phyloP scores from a whole-genome alignment of 2,888 invertebrate genomes.

The Microchrysa polita region DNA sequence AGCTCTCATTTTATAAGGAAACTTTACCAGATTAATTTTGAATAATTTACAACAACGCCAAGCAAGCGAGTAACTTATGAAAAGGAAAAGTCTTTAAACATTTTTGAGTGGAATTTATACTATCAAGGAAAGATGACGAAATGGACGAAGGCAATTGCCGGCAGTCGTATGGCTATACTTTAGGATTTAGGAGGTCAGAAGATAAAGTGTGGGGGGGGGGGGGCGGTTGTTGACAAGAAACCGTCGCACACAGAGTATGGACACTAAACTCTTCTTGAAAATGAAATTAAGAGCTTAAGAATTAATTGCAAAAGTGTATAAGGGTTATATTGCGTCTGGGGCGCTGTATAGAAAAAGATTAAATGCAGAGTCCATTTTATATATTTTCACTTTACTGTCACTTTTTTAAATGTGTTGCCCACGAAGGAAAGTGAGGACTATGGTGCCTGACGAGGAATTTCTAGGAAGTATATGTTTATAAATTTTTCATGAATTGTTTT shows the following conservation, averaged over 20 bases:
- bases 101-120: neutral
- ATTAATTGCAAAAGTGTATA: slow-evolving; percentile 16
- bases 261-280: neutral
- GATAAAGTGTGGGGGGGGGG: too few relatives aligned
- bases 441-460: too few relatives aligned
- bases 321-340: neutral
- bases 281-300: neutral
- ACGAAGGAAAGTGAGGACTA: too few relatives aligned
- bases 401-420: too few relatives aligned
- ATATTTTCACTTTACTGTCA: too few relatives aligned
- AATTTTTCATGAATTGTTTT: too few relatives aligned
- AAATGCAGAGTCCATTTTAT: too few relatives aligned
- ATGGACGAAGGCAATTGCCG: neutral
- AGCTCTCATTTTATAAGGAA: slow-evolving; percentile 24
- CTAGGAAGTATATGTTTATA: too few relatives aligned
- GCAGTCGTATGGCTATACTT: too few relatives aligned
- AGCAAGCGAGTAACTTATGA: slow-evolving; percentile 32
- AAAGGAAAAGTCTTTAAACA: slow-evolving; percentile 19
- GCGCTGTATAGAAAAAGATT: neutral
- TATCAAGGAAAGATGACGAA: neutral
- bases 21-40: slow-evolving; percentile 33
- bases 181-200: too few relatives aligned
- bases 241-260: neutral
- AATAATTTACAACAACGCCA: slow-evolving; percentile 29
- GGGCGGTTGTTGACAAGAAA: too few relatives aligned